A percentile compares a stretch with the other conserved stretches of the same genome.
These are phyloP conservation scores for Trididemnum clinides DNA, from an alignment of 23 tunicate species.

Conservation along the genomic window DNA sequence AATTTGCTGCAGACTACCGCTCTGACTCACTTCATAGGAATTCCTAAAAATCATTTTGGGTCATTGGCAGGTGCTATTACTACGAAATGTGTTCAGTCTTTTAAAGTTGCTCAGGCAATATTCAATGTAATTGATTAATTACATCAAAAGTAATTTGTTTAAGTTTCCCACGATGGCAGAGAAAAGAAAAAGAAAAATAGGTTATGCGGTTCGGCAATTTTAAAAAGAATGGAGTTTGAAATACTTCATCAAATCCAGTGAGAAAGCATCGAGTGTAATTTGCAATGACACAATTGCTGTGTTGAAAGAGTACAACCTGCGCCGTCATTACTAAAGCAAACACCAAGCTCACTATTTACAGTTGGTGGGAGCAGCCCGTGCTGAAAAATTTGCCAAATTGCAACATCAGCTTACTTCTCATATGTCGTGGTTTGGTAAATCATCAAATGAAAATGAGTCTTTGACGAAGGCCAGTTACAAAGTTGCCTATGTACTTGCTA, in stretches of 20 bases:
- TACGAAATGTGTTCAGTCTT: background rate
- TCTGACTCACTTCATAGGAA: no score
- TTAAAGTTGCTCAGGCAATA: background rate
- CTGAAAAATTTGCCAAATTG: background rate
- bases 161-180: no score
- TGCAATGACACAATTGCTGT: background rate
- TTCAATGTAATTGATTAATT: background rate
- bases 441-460: background rate
- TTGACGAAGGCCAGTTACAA: no score
- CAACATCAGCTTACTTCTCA: background rate
- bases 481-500: no score
- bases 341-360: background rate
- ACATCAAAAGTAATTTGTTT: no score
- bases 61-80: background rate
- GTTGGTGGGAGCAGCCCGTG: background rate
- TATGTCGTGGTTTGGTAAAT: background rate
- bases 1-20: background rate
- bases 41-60: background rate
- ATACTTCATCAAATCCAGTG: constrained; percentile 9
- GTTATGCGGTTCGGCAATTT: no score
- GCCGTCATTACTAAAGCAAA: constrained; percentile 3
- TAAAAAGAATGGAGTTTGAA: constrained; percentile 10
- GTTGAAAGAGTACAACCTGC: constrained; percentile 15
- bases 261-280: background rate
- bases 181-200: no score